phyloP scores from a whole-genome alignment of 2,797 vertebrate species.

The Hydrocynus forskahlii region DNA sequence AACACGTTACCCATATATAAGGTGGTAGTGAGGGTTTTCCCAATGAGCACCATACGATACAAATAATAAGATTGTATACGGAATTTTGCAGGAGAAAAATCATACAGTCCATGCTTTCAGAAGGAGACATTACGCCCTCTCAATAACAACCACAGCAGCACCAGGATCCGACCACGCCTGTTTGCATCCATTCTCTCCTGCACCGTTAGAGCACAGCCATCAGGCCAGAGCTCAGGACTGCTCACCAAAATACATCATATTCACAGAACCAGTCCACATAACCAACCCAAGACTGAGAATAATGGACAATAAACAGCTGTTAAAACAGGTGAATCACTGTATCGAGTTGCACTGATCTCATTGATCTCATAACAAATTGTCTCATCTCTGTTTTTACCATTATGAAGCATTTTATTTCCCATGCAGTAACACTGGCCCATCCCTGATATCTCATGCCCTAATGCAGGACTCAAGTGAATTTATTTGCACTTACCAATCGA shows the following conservation, averaged over 20 bases:
- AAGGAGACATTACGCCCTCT: conserved; percentile 15
- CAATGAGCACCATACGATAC: background rate
- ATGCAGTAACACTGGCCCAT: background rate
- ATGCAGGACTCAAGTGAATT: background rate
- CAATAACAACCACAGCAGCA: conserved; percentile 41
- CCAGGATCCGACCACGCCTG: conserved; percentile 62
- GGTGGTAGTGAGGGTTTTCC: background rate
- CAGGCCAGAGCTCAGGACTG: background rate
- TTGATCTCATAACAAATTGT: conserved; percentile 3
- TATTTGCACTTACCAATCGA: conserved; percentile 54
- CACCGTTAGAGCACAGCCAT: conserved; percentile 51
- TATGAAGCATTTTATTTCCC: background rate
- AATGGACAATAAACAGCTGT: background rate
- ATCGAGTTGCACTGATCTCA: conserved; percentile 11
- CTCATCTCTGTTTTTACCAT: background rate
- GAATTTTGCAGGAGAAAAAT: no score
- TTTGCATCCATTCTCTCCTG: conserved; percentile 59
- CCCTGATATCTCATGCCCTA: background rate
- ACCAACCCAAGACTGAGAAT: background rate
- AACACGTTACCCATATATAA: no score
- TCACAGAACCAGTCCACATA: background rate
- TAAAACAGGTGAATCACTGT: conserved; percentile 1
- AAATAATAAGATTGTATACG: background rate
- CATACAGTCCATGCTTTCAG: no score
- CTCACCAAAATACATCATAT: background rate